phyloP scores from a whole-genome alignment of 2,113 vertebrate genomes.

The Vicugna pacos region DNA sequence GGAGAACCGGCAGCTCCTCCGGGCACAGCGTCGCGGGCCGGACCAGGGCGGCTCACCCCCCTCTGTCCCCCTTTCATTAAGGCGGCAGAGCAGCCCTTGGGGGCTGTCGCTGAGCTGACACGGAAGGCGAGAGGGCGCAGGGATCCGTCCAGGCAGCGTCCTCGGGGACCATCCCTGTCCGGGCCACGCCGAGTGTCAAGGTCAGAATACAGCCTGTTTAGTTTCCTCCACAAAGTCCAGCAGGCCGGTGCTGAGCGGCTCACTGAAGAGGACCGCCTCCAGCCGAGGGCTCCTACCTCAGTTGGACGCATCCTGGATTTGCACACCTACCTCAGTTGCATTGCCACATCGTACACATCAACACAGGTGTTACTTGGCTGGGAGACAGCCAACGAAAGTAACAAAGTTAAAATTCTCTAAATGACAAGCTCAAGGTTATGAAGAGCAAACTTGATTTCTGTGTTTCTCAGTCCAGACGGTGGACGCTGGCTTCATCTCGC shows the following conservation, averaged over 20 bases:
- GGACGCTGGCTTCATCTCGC: background rate
- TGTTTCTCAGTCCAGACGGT: background rate
- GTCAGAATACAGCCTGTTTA: background rate
- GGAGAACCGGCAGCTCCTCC: background rate
- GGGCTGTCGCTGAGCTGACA: background rate
- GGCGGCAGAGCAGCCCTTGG: background rate
- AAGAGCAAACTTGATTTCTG: background rate
- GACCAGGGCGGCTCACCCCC: too few relatives aligned
- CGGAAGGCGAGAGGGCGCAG: rapidly evolving
- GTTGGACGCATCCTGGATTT: too few relatives aligned
- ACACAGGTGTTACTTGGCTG: background rate
- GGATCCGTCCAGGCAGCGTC: background rate
- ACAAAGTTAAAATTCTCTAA: background rate
- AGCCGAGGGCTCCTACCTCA: background rate
- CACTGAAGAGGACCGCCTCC: background rate
- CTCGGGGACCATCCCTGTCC: background rate
- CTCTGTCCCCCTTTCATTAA: background rate
- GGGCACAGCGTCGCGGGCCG: background rate
- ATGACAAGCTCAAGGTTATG: background rate
- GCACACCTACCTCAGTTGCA: too few relatives aligned
- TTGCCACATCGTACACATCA: background rate
- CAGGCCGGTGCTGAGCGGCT: background rate
- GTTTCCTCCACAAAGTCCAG: background rate
- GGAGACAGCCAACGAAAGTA: background rate
- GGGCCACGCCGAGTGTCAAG: background rate